phyloP scores from a whole-genome alignment of 2,797 vertebrate species.

The Cygnus olor region DNA sequence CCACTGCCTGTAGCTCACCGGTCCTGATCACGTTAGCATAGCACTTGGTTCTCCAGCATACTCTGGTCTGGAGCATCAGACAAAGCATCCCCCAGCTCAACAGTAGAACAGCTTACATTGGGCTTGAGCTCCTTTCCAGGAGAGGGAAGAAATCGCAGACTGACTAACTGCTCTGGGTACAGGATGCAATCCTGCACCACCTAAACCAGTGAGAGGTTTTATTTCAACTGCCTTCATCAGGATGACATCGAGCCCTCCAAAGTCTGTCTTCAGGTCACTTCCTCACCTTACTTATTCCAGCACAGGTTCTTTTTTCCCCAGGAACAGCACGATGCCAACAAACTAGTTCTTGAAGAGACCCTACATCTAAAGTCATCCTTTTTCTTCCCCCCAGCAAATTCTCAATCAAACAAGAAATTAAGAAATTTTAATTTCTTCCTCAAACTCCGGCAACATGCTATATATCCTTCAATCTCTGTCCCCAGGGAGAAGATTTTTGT shows the following conservation, averaged over 20 bases:
- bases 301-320: background rate
- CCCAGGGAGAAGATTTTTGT: constrained; percentile 28
- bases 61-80: background rate
- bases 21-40: background rate
- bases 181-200: background rate
- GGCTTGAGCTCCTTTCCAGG: background rate
- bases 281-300: background rate
- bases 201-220: background rate
- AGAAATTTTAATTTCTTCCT: background rate
- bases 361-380: background rate
- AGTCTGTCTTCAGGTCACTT: background rate
- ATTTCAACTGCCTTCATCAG: background rate
- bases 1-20: background rate
- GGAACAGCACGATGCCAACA: background rate
- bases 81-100: background rate
- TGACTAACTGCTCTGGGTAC: background rate
- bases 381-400: background rate
- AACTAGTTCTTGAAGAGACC: background rate
- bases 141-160: background rate
- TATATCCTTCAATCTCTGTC: background rate
- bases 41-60: accelerated
- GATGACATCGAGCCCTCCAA: background rate
- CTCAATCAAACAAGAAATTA: background rate
- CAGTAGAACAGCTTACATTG: background rate
- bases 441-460: background rate